Evolutionary conservation across 1,140 invertebrate genomes (phyloP).

Genomic region (Orius insidiosus): DNA sequence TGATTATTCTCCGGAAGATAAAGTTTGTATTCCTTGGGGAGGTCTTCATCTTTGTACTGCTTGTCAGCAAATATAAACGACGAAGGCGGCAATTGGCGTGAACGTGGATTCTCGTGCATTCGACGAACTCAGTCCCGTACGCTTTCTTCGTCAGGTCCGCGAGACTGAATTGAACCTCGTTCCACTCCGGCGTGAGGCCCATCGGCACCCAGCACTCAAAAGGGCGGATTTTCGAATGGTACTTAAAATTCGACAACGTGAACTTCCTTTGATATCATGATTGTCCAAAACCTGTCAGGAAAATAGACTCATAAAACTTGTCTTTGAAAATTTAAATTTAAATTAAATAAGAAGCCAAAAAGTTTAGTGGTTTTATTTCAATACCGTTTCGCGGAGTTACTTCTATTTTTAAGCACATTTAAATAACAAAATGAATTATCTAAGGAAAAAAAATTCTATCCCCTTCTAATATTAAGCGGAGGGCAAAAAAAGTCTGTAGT

Average conservation of each 20-base stretch:
- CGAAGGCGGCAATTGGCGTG: constrained; percentile 86
- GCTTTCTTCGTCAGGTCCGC: constrained; percentile 78
- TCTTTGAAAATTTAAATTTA: too few species aligned
- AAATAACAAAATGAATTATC: too few species aligned
- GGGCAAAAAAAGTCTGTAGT: constrained; percentile 31
- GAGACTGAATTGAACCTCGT: constrained; percentile 48
- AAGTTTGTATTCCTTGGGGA: constrained; percentile 54
- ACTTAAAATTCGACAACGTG: constrained; percentile 87
- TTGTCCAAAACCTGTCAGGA: constrained; percentile 62
- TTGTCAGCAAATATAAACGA: constrained; percentile 85
- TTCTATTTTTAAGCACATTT: too few species aligned
- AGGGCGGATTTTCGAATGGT: constrained; percentile 26
- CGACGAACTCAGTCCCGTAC: constrained; percentile 86
- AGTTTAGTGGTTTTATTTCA: too few species aligned
- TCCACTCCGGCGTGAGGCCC: constrained; percentile 61
- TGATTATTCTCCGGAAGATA: neutral
- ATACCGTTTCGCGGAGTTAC: too few species aligned
- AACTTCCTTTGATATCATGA: constrained; percentile 77
- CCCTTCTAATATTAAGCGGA: neutral
- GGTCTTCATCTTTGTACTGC: constrained; percentile 74
- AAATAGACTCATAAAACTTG: neutral
- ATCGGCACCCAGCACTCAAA: constrained; percentile 37
- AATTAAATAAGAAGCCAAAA: too few species aligned
- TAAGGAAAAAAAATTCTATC: too few species aligned
- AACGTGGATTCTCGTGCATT: constrained; percentile 75